A percentile compares a stretch with the other conserved stretches of the same genome.
phyloP scores from a whole-genome alignment of 2,797 vertebrate species.

The Pseudochaenichthys georgianus region DNA sequence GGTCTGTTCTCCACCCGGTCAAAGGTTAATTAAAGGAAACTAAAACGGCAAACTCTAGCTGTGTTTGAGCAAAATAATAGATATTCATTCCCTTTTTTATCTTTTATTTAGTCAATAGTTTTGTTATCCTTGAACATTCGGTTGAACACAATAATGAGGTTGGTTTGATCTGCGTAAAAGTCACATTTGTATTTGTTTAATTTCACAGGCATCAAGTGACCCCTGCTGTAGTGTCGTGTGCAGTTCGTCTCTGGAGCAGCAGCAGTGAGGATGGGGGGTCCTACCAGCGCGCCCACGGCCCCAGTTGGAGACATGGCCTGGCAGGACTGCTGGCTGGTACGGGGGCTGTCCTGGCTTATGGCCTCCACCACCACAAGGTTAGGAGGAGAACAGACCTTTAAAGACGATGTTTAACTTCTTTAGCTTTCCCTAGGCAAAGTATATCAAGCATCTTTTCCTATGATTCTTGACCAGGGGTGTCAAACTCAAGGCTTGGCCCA shows the following conservation, averaged over 20 bases:
- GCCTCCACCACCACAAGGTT: slow-evolving; percentile 80
- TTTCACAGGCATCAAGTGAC: slow-evolving; percentile 60
- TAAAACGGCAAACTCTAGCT: not conserved
- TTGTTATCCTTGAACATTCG: not conserved
- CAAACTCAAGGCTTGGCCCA: too few species aligned
- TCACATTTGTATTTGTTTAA: not conserved
- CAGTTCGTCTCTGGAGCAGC: slow-evolving; percentile 61
- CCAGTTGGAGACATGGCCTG: slow-evolving; percentile 73
- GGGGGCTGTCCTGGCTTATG: slow-evolving; percentile 79
- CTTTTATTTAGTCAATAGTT: not conserved
- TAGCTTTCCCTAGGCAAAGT: not conserved
- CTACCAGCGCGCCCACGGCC: slow-evolving; percentile 23
- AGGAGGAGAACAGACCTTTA: slow-evolving; percentile 10
- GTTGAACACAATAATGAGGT: not conserved
- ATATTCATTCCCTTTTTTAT: not conserved
- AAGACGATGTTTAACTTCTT: not conserved
- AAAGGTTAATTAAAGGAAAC: slow-evolving; percentile 5
- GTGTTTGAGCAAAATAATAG: not conserved
- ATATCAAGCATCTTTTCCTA: not conserved
- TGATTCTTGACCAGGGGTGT: too few species aligned
- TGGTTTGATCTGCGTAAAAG: not conserved
- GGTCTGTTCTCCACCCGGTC: slow-evolving; percentile 1
- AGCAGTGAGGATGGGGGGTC: slow-evolving; percentile 50
- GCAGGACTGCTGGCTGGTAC: slow-evolving; percentile 83
- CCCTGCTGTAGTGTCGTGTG: slow-evolving; percentile 49